Evolutionary conservation across 2,888 invertebrate species (phyloP).

Genomic region (Celastrina argiolus): DNA sequence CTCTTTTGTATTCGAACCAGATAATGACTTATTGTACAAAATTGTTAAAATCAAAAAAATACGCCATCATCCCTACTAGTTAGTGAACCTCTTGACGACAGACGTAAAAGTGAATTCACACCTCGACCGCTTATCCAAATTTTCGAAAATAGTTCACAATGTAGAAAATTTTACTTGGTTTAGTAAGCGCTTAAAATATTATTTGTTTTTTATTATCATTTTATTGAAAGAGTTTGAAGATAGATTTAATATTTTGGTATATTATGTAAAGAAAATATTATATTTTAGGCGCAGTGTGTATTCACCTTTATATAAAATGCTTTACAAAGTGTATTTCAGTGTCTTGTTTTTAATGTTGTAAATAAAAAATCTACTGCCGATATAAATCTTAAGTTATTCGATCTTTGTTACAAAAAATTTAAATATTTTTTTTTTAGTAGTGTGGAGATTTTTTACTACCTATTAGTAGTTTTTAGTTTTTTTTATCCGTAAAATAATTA

Average conservation of each 20-base stretch:
- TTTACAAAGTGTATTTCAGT: not conserved
- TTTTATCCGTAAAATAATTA: slow-evolving; percentile 64
- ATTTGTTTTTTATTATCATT: not conserved
- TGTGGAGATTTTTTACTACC: slow-evolving; percentile 53
- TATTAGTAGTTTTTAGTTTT: slow-evolving; percentile 68
- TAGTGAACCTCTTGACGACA: not conserved
- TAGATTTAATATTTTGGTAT: too few relatives aligned
- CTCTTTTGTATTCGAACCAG: not conserved
- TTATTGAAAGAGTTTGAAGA: not conserved
- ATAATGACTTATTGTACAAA: not conserved
- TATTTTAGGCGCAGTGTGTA: not conserved
- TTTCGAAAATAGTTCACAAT: not conserved
- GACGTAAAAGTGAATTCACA: not conserved
- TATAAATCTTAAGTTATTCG: slow-evolving; percentile 35
- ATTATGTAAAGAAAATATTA: too few relatives aligned
- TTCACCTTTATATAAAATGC: not conserved
- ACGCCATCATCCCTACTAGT: not conserved
- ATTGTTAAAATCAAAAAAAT: not conserved
- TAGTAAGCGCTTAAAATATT: not conserved
- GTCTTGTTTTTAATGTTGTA: slow-evolving; percentile 22
- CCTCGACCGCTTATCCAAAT: not conserved
- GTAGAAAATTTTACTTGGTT: not conserved
- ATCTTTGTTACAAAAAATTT: slow-evolving; percentile 44
- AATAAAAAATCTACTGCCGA: slow-evolving; percentile 42
- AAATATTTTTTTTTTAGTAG: slow-evolving; percentile 47